Conservation (phyloP, 2,888 invertebrate species). For the Eurytoma californica region DNA sequence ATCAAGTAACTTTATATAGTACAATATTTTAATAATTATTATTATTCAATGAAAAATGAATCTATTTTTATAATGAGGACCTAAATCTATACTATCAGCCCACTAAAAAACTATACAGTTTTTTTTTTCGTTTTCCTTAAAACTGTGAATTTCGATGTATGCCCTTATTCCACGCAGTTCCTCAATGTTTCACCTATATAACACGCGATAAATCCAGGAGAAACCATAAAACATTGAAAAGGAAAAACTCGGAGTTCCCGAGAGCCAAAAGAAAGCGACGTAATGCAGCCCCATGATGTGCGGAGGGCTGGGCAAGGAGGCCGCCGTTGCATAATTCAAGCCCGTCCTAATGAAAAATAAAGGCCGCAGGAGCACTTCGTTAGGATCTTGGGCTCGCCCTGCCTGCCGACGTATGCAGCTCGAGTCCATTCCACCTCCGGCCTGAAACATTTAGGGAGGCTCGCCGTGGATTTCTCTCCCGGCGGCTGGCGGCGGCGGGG, state of each 20-base stretch:
- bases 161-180: too few species aligned
- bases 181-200: too few species aligned
- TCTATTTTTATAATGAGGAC: too few species aligned
- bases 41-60: too few species aligned
- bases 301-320: not conserved
- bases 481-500: not conserved
- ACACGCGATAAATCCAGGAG: too few species aligned
- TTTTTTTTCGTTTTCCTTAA: too few species aligned
- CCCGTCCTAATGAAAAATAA: slow-evolving; percentile 38
- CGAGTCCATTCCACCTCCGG: not conserved
- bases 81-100: too few species aligned
- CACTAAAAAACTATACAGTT: too few species aligned
- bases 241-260: not conserved
- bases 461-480: too few species aligned
- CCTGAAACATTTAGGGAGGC: not conserved
- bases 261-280: not conserved
- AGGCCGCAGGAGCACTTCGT: slow-evolving; percentile 30
- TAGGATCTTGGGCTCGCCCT: slow-evolving; percentile 67
- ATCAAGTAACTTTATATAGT: too few species aligned
- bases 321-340: slow-evolving; percentile 27
- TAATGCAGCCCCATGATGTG: not conserved
- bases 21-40: too few species aligned
- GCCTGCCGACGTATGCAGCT: slow-evolving; percentile 51
- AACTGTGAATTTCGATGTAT: too few species aligned
- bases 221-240: not conserved